Evolutionary conservation across 2,113 vertebrate genomes (phyloP).

Genomic region (Paradoxurus hermaphroditus): DNA sequence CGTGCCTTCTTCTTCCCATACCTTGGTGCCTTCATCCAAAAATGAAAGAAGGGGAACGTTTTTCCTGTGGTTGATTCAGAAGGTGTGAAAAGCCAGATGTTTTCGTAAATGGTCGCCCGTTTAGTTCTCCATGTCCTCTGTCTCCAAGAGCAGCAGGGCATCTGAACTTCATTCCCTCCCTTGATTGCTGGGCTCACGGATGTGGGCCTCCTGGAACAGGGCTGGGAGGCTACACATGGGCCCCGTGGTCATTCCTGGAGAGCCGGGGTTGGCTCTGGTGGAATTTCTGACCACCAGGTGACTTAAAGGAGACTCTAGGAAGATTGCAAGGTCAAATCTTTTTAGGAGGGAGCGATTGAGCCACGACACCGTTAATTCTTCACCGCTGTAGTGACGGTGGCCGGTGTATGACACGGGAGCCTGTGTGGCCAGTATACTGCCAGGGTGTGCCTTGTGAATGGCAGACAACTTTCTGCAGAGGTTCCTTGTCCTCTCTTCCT

Average conservation of each 20-base stretch:
- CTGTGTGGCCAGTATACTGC: fast-evolving
- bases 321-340: neutral
- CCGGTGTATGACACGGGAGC: fast-evolving
- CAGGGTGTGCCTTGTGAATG: fast-evolving
- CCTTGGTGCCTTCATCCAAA: neutral
- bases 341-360: neutral
- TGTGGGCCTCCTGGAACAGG: neutral
- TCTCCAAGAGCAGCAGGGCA: neutral
- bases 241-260: neutral
- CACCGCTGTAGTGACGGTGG: neutral
- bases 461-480: neutral
- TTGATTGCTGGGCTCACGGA: neutral
- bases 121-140: neutral
- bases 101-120: neutral
- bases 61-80: constrained; percentile 6
- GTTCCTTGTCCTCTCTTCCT: neutral
- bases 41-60: neutral
- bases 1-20: neutral
- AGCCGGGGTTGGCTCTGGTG: neutral
- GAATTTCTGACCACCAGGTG: neutral
- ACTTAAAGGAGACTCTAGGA: neutral
- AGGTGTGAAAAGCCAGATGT: constrained; percentile 21
- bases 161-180: neutral
- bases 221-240: neutral
- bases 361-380: neutral